A percentile compares a stretch with the other conserved stretches of the same genome.
Evolutionary conservation across 2,888 invertebrate species (phyloP).

Genomic region (Capitulum mitella): DNA sequence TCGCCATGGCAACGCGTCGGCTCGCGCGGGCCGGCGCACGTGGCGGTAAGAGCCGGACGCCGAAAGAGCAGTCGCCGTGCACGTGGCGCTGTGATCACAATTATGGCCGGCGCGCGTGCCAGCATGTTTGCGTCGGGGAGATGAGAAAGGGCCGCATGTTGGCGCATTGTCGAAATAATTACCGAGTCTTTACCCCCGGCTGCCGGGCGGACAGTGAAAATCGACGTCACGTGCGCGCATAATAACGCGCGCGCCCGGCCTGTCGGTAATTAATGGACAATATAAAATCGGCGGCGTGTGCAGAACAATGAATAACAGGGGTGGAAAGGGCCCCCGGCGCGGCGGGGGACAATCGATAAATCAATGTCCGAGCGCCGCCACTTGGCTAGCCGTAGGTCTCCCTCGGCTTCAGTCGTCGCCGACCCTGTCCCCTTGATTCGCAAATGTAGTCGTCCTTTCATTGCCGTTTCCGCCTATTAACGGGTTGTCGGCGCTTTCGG

Average conservation of each 20-base stretch:
- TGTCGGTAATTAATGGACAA: slow-evolving; percentile 17
- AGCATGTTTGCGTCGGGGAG: background rate
- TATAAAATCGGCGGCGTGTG: slow-evolving; percentile 20
- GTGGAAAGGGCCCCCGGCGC: background rate
- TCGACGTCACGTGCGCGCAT: background rate
- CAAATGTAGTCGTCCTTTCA: background rate
- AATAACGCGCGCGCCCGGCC: background rate
- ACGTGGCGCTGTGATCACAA: slow-evolving; percentile 1
- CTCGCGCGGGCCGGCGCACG: background rate
- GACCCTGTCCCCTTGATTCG: background rate
- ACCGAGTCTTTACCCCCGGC: background rate
- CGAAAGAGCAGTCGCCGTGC: slow-evolving; percentile 9
- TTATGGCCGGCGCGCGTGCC: background rate
- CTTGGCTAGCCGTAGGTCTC: background rate
- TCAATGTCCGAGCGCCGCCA: background rate
- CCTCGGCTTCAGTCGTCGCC: background rate
- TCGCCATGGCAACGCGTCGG: background rate
- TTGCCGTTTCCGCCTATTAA: slow-evolving; percentile 1
- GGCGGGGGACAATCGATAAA: background rate
- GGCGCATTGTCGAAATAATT: slow-evolving; percentile 12
- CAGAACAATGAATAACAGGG: slow-evolving; percentile 19
- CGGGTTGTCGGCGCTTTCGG: background rate
- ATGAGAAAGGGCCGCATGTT: slow-evolving; percentile 1
- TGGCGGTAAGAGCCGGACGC: background rate
- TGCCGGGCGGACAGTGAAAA: background rate